Evolutionary conservation across 2,797 vertebrate species (phyloP).

Genomic region (Avahi laniger): DNA sequence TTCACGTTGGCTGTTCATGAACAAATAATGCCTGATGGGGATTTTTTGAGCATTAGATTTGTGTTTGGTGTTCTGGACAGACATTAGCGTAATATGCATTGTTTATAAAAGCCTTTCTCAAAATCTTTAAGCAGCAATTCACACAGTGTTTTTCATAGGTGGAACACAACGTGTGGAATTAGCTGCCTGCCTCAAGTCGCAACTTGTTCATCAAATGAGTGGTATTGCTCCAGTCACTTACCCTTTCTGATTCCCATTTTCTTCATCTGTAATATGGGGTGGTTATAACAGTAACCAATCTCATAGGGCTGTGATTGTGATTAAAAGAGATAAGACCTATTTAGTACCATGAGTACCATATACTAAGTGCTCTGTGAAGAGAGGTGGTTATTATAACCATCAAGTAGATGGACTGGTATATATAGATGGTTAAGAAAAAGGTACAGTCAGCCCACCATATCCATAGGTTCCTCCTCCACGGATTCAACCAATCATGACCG

Average conservation of each 20-base stretch:
- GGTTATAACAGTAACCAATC: background rate
- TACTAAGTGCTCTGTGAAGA: background rate
- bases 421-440: background rate
- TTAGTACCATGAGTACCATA: background rate
- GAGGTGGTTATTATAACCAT: background rate
- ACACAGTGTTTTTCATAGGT: background rate
- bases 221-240: background rate
- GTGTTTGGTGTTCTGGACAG: background rate
- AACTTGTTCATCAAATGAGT: background rate
- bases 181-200: background rate
- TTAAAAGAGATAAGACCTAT: background rate
- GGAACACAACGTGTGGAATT: background rate
- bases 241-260: background rate
- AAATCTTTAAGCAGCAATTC: too few species aligned
- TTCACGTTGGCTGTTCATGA: background rate
- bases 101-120: background rate
- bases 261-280: background rate
- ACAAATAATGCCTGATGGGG: background rate
- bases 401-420: background rate
- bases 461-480: background rate
- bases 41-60: background rate
- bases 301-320: too few species aligned
- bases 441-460: background rate
- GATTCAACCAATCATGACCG: background rate
- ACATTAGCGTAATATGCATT: background rate